phyloP scores from a whole-genome alignment of 2,113 vertebrate species.

The Gnathonemus longibarbis region DNA sequence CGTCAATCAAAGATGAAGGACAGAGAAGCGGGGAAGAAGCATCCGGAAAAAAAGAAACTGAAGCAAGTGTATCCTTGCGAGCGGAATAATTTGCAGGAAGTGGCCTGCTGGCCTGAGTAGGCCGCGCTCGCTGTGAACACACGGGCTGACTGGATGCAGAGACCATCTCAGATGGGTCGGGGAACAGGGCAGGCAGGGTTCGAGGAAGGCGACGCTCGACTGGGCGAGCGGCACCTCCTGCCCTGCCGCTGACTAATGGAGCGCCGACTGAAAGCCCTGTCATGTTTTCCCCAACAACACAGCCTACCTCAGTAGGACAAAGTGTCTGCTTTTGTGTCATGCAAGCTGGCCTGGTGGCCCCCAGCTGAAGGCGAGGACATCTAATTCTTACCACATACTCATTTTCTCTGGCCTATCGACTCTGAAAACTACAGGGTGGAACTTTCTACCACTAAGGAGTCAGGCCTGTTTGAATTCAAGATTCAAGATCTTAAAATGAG shows the following conservation, averaged over 20 bases:
- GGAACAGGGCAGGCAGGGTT: background rate
- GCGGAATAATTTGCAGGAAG: background rate
- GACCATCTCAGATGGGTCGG: background rate
- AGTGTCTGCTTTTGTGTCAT: background rate
- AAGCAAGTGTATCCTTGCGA: background rate
- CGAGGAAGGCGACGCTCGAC: background rate
- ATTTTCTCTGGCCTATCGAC: background rate
- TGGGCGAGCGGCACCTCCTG: background rate
- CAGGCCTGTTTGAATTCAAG: background rate
- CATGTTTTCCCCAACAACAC: background rate
- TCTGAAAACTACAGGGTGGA: background rate
- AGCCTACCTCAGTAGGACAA: background rate
- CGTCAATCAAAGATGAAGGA: background rate
- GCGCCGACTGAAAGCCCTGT: background rate
- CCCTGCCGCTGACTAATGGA: background rate
- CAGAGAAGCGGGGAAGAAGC: background rate
- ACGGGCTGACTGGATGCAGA: background rate
- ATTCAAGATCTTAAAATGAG: background rate
- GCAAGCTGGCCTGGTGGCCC: background rate
- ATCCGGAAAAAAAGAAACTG: background rate
- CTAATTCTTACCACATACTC: background rate
- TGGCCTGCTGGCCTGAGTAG: background rate
- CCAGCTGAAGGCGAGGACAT: background rate
- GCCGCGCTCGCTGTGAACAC: background rate
- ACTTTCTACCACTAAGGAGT: background rate